Evolutionary conservation across 2,888 invertebrate species (phyloP), one percentile per base, ranked within the genome.

Genomic region (Coenonympha arcania): DNA sequence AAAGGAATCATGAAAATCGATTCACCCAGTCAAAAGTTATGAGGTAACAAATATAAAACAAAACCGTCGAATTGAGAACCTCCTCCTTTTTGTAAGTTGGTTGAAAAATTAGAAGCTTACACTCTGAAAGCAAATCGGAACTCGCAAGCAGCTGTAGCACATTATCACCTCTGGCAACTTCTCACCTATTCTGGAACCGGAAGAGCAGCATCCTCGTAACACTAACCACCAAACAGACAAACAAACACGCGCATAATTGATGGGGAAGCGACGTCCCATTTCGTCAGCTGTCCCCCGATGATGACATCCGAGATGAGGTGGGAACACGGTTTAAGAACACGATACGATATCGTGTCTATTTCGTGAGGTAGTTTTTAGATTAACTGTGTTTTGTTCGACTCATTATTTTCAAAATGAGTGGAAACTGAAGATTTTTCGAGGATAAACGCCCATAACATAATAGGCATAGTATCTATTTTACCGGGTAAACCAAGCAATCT

Each of bases 241-340:
- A 65, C 63, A 59, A 64, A 67, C 65, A 60, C 51, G 57, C 59
- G 57, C 54, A 64, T 73, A 73, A 73, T 71, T 72, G 73, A 75
- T 71, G 72, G 68, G 71, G 73, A 65, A 61, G 62, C 66, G 72
- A 75, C 70, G 65, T 65, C 61, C 64, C 73, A 57, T 73, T 73
- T 73, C 74, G 64, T 71, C 74, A 71, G 69, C 70, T 69, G 71
- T 70, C 69, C 48, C 49, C 57, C 45, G 46, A 59, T 55, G 72
- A 69, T 72, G 74, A 74, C 71, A 68, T 71, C 62, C 50, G 63
- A 68, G 66, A 68, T 69, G 71, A 66, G 59, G 62, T 63, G 59
- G 51, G 36, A 50, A 52, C 11, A 16, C 11, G 40, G 58, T 66
- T 61, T 59, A 16, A 26, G 18, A 1, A n/a, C 13, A 52, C 55